Conservation (phyloP, 2,888 invertebrate species). For the Tholera decimalis region DNA sequence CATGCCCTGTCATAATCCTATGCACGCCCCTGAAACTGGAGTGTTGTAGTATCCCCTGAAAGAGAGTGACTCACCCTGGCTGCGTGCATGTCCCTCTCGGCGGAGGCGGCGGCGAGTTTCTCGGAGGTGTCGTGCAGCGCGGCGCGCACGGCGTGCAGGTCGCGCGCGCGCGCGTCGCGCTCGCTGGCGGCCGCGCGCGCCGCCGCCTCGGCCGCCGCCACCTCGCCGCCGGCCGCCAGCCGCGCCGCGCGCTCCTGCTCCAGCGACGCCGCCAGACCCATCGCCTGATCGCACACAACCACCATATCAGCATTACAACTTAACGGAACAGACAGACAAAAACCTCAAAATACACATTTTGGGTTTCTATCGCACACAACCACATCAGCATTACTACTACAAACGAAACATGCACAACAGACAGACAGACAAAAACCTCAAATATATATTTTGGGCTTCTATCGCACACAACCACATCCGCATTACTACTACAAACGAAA, state of each 20-base stretch:
- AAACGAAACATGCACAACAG: no score
- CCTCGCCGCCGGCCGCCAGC: conserved; percentile 95
- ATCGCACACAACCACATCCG: no score
- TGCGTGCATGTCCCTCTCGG: conserved; percentile 87
- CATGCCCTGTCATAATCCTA: no score
- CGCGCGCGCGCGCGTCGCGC: conserved; percentile 88
- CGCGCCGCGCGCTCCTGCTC: conserved; percentile 98
- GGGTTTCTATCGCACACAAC: no score
- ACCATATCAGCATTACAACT: neutral
- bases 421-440: no score
- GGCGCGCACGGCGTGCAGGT: conserved; percentile 81
- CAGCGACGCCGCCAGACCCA: conserved; percentile 95
- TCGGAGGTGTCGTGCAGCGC: conserved; percentile 85
- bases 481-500: no score
- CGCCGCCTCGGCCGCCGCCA: conserved; percentile 90
- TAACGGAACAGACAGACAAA: no score
- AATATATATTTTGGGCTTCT: no score
- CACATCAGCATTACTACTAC: no score
- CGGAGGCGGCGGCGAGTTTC: conserved; percentile 86
- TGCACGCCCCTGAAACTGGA: no score
- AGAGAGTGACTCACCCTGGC: conserved; percentile 84
- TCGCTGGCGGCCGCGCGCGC: conserved; percentile 84
- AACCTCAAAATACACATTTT: no score
- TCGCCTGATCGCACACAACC: conserved; percentile 85
- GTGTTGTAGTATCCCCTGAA: no score